phyloP scores from a whole-genome alignment of 64 coral and sea anemone genomes.

The Pocillopora verrucosa region DNA sequence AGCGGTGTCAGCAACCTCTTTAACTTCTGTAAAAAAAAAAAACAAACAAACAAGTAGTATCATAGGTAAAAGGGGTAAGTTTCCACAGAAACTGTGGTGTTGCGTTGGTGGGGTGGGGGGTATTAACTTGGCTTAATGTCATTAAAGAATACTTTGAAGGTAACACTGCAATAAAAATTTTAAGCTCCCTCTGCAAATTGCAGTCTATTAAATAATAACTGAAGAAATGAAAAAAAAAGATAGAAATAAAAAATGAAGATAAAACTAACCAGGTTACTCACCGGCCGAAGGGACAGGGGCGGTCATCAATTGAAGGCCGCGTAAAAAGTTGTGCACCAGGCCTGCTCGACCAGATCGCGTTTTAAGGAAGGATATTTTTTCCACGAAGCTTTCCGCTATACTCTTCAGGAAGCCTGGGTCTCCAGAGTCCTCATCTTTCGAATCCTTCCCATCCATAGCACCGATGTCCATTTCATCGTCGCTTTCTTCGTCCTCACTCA shows the following conservation, averaged over 20 bases:
- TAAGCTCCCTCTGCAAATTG: too few relatives aligned
- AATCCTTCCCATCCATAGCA: neutral
- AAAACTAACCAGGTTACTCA: too few relatives aligned
- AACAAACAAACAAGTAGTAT: neutral
- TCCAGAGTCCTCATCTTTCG: neutral
- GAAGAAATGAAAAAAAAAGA: too few relatives aligned
- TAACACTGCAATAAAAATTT: too few relatives aligned
- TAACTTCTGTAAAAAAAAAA: neutral
- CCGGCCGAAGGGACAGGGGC: neutral
- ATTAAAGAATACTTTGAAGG: too few relatives aligned
- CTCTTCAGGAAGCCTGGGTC: neutral
- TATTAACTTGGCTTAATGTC: too few relatives aligned
- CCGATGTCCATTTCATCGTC: constrained; percentile 14
- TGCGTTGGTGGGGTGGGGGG: too few relatives aligned
- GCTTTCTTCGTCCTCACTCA: neutral
- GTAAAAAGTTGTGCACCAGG: constrained; percentile 44
- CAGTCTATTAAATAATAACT: too few relatives aligned
- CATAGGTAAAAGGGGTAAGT: neutral
- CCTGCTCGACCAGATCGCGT: constrained; percentile 40
- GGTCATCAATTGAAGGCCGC: neutral
- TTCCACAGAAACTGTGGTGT: neutral
- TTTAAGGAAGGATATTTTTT: constrained; percentile 32
- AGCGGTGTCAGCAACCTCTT: constrained; percentile 20
- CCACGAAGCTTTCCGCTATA: neutral
- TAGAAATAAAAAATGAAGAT: too few relatives aligned